Percentiles rank a stretch among this genome's conserved stretches.
These are phyloP conservation scores for Drosophila anceps DNA, from an alignment of 2,888 invertebrate species.

Conservation along the genomic window DNA sequence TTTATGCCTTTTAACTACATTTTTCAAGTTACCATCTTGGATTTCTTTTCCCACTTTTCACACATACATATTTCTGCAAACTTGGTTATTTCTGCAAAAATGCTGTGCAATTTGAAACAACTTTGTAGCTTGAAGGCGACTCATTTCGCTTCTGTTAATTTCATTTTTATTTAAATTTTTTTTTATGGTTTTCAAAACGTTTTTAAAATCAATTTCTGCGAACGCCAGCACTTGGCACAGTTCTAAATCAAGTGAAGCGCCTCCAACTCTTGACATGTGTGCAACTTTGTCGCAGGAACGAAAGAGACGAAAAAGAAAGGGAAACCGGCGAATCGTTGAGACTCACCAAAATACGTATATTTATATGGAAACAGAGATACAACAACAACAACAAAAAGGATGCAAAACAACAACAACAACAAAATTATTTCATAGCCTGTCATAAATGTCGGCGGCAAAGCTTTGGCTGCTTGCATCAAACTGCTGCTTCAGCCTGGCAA, in stretches of 20 bases:
- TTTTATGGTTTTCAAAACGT: constrained; percentile 72
- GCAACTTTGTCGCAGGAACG: constrained; percentile 64
- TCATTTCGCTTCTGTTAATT: constrained; percentile 9
- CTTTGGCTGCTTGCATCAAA: constrained; percentile 50
- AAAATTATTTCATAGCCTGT: constrained; percentile 76
- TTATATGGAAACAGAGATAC: constrained; percentile 11
- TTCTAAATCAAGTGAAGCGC: constrained; percentile 81
- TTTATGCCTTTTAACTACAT: too few relatives aligned
- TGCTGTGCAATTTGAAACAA: constrained; percentile 25
- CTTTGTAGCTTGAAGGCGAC: constrained; percentile 10
- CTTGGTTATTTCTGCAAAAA: neutral
- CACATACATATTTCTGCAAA: neutral
- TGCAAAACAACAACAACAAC: constrained; percentile 11
- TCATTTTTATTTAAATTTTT: constrained; percentile 33
- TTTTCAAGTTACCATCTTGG: too few relatives aligned
- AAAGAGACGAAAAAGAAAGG: constrained; percentile 25
- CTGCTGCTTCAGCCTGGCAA: constrained; percentile 34
- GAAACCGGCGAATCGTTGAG: constrained; percentile 8
- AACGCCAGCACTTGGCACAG: constrained; percentile 75
- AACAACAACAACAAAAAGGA: constrained; percentile 1
- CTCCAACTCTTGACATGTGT: constrained; percentile 75
- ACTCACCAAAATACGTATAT: constrained; percentile 7
- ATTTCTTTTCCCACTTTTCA: neutral
- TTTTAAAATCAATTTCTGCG: constrained; percentile 78
- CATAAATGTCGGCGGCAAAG: constrained; percentile 75